Conservation (phyloP, 2,113 vertebrate genomes). For the Cyprinodon tularosa region DNA sequence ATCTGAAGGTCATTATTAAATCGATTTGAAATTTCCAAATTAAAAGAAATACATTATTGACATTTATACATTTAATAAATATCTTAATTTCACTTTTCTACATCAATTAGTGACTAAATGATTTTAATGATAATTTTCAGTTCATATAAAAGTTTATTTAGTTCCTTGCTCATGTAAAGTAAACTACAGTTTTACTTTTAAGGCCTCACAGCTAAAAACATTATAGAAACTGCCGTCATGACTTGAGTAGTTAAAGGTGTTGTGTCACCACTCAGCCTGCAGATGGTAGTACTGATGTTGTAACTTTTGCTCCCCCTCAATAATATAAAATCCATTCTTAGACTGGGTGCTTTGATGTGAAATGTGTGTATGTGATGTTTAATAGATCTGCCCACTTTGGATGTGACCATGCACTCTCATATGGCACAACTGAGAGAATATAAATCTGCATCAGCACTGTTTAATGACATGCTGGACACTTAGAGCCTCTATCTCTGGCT, state of each 20-base stretch:
- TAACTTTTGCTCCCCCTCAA: background rate
- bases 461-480: slow-evolving; percentile 65
- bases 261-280: slow-evolving; percentile 29
- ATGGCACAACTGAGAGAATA: slow-evolving; percentile 34
- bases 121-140: background rate
- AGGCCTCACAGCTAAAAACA: background rate
- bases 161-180: background rate
- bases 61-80: background rate
- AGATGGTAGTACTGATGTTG: slow-evolving; percentile 53
- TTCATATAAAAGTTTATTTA: background rate
- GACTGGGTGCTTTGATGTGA: slow-evolving; percentile 10
- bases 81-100: background rate
- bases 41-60: no score
- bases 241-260: background rate
- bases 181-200: background rate
- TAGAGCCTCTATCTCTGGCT: slow-evolving; percentile 57
- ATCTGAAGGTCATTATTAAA: background rate
- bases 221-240: background rate
- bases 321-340: slow-evolving; percentile 18
- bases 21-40: no score
- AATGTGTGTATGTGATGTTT: background rate
- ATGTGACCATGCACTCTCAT: slow-evolving; percentile 45
- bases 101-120: no score
- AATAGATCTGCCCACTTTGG: slow-evolving; percentile 29
- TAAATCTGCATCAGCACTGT: slow-evolving; percentile 49